Conservation (phyloP, 2,113 vertebrate species). For the Coregonus clupeaformis region DNA sequence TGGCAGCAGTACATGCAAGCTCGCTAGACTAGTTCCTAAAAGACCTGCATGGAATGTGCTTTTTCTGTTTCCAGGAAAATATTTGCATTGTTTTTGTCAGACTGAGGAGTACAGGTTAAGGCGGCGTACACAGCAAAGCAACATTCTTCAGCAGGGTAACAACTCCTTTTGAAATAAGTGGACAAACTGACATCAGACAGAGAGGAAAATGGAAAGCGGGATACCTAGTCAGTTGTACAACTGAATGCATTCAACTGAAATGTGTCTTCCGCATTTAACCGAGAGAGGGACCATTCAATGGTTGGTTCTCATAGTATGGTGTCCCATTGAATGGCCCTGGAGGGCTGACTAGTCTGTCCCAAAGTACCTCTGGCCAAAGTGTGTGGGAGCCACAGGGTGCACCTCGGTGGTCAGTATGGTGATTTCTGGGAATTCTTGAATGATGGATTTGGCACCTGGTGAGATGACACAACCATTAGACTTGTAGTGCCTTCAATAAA, state of each 20-base stretch:
- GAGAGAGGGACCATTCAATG: not conserved
- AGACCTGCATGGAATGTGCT: constrained; percentile 11
- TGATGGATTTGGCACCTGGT: constrained; percentile 92
- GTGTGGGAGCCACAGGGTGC: constrained; percentile 91
- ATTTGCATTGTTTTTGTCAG: not conserved
- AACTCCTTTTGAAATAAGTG: not conserved
- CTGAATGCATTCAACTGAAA: too few species aligned
- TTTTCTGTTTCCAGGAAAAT: not conserved
- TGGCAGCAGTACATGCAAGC: constrained; percentile 8
- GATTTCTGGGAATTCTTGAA: constrained; percentile 96
- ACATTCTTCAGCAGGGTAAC: not conserved
- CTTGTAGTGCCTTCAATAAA: too few species aligned
- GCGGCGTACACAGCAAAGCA: not conserved
- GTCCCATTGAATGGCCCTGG: too few species aligned
- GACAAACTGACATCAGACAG: not conserved
- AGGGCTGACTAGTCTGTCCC: constrained; percentile 86
- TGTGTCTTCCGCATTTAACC: too few species aligned
- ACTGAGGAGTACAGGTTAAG: constrained; percentile 7
- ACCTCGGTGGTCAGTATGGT: constrained; percentile 96
- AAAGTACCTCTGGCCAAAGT: constrained; percentile 98
- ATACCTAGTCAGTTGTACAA: too few species aligned
- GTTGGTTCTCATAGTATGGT: not conserved
- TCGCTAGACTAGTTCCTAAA: not conserved
- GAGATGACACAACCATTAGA: not conserved
- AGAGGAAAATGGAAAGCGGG: too few species aligned